phyloP scores from a whole-genome alignment of 2,113 vertebrate species.

The Datnioides undecimradiatus region DNA sequence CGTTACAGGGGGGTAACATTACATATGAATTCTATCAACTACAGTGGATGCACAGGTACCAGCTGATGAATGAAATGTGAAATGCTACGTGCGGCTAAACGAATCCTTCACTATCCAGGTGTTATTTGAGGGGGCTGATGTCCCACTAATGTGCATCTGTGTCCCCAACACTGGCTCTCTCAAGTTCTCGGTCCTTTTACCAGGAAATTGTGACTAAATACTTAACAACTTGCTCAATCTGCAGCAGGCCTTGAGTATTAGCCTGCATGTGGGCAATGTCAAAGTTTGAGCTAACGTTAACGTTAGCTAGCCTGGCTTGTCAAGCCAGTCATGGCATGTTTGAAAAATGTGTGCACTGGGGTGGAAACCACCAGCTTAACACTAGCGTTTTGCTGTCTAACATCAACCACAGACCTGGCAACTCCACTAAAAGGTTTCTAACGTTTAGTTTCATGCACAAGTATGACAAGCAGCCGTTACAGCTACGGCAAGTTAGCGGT shows the following conservation, averaged over 20 bases:
- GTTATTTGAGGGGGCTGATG: not conserved
- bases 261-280: conserved; percentile 76
- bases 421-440: accelerated
- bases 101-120: not conserved
- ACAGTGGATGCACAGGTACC: not conserved
- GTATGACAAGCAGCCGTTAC: not conserved
- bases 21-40: not conserved
- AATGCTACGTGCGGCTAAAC: not conserved
- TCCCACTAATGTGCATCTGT: not conserved
- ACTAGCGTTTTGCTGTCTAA: no score
- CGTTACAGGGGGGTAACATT: not conserved
- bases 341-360: conserved; percentile 14
- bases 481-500: conserved; percentile 13
- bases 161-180: not conserved
- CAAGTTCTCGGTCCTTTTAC: not conserved
- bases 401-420: not conserved
- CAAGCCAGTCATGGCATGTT: conserved; percentile 46
- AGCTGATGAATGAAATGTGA: conserved; percentile 52
- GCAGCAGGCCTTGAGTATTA: conserved; percentile 51
- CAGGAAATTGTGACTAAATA: not conserved
- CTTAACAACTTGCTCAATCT: not conserved
- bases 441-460: not conserved
- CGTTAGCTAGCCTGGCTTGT: conserved; percentile 37
- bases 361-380: not conserved
- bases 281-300: conserved; percentile 76